Base-by-base conservation (phyloP, 2,888 invertebrate genomes). In the Sinotaia quadrata region DNA sequence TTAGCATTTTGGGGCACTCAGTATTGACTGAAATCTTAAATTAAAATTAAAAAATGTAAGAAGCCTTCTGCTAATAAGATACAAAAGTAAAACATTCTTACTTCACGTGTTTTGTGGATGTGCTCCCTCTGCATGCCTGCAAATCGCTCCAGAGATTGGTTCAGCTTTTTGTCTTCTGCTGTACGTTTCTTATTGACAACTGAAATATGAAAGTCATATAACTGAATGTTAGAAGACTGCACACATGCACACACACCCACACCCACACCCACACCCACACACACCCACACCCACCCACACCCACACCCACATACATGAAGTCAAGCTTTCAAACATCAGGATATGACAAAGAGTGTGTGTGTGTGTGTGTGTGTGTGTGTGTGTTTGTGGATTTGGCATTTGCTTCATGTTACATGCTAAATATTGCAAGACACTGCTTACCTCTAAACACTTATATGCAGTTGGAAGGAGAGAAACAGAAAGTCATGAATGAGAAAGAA, bases 161-260 rank as follows among this genome's bases (percentile, higher is more conserved):
- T 84, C n/a, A 86, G 72, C 59, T 84, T 83, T 73, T 84, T 85
- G 60, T 85, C 85, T 68, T 85, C 85, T 60, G 78, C 75, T 72
- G 84, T 74, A 49, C 82, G 71, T 67, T 86, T 85, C 68, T 84
- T 82, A 57, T 79, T 82, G n/a, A 86, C 82, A 29, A 82, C 87
- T 87, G 76, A 34, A 81, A 80, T 18, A 3, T 41, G 10, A 18
- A 18, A 18, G 4, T 24, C n/a, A 3, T 2, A 18, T 7, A 18
- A 47, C 7, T 47, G 7, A 47, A 47, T 12, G 8, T 12, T 12
- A 8, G 18, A 12, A 18, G 41, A 41, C 41, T 41, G 41, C 8
- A 41, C 41, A 41, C 27, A n/a, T n/a, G n/a, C n/a, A n/a, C n/a
- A n/a, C n/a, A n/a, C n/a, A n/a, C n/a, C n/a, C n/a, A n/a, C 36